Base-by-base conservation (phyloP, 2,797 vertebrate genomes). In the Takifugu ocellatus region DNA sequence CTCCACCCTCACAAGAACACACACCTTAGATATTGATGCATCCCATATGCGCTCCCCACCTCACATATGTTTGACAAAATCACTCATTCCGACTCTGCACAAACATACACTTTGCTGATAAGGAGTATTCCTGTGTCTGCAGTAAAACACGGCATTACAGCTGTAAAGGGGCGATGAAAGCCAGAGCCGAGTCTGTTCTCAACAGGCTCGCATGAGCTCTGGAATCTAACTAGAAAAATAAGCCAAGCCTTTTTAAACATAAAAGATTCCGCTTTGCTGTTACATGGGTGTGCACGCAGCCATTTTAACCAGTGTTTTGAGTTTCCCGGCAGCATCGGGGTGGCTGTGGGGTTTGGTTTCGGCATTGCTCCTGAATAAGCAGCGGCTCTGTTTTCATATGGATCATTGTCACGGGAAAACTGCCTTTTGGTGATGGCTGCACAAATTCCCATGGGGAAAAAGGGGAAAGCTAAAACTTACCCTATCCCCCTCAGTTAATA, bases 91-190 rank as follows among this genome's bases (percentile, higher is more conserved):
- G 49, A 47, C 59, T 44, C 46, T 33, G 50, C 25, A 42, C 45
- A 49, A 21, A 59, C 27, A 43, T 39, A 50, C 66, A 45, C 58
- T 45, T 25, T 25, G 36, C 74, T 59, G 68, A 54, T 75, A 84
- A 78, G 75, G 78, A 75, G 81, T 77, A 82, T 83, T 77, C 76
- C 63, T 78, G 81, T 78, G 72, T 84, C 74, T 54, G 63, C 53
- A 72, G 74, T 79, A 64, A 84, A 85, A 83, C 81, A 65, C 70
- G n/a, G 72, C 56, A 51, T 68, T 78, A 73, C 79, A 80, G 77
- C 83, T 84, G 79, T 79, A 78, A 80, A 81, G 63, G 47, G 73
- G 57, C 84, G 79, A 88, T 88, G 78, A 88, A 88, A 88, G 79
- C 69, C 68, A 25, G 65, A 81, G 79, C 74, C 5, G 46, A 72